Evolutionary conservation across 2,888 invertebrate genomes (phyloP).

Genomic region (Hirtodrosophila cameraria): DNA sequence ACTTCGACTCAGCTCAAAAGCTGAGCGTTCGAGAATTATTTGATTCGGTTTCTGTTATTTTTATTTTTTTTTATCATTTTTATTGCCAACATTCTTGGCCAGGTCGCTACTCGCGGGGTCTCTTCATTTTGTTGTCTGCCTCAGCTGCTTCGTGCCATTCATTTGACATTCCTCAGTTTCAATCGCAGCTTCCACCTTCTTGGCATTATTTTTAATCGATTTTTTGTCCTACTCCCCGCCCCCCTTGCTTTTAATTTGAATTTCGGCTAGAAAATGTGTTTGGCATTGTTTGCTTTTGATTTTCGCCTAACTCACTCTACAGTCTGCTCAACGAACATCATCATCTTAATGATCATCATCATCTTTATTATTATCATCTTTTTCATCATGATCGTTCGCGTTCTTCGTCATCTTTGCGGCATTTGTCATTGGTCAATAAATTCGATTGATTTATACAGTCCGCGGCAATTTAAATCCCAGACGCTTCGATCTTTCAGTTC

Average conservation of each 20-base stretch:
- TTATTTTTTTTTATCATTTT: conserved; percentile 65
- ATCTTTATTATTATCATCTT: conserved; percentile 8
- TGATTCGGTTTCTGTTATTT: conserved; percentile 52
- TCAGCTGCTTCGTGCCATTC: conserved; percentile 41
- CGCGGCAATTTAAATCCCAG: conserved; percentile 59
- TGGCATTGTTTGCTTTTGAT: conserved; percentile 46
- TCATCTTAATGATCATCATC: not conserved
- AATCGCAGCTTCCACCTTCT: conserved; percentile 50
- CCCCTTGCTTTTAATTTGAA: conserved; percentile 61
- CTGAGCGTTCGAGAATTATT: conserved; percentile 53
- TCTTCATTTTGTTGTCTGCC: conserved; percentile 22
- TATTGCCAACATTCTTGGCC: conserved; percentile 54
- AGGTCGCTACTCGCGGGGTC: conserved; percentile 10
- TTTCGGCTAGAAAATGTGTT: conserved; percentile 43
- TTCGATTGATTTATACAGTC: conserved; percentile 78
- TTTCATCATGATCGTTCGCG: conserved; percentile 3
- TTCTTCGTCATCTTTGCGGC: conserved; percentile 32
- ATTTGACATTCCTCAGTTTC: conserved; percentile 71
- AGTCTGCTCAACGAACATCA: not conserved
- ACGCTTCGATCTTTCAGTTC: conserved; percentile 26
- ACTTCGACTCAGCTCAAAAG: conserved; percentile 24
- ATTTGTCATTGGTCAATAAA: conserved; percentile 81
- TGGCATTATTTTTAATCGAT: conserved; percentile 72
- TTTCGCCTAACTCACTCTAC: conserved; percentile 43
- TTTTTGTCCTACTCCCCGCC: conserved; percentile 42